A percentile compares a stretch with the other conserved stretches of the same genome.
These are phyloP conservation scores for Notechis scutatus DNA, from an alignment of 2,113 vertebrate species.

Conservation along the genomic window DNA sequence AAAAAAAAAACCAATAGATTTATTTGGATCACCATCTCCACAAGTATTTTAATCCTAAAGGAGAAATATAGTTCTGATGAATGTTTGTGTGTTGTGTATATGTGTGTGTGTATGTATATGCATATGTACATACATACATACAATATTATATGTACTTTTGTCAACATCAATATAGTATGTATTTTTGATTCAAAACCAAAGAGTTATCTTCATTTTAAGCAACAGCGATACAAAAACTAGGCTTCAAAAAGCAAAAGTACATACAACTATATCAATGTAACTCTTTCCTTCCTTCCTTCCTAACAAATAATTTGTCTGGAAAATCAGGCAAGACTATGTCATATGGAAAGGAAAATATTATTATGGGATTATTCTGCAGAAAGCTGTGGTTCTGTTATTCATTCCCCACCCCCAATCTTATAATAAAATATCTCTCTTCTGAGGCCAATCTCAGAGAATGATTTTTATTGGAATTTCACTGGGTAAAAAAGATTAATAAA, in stretches of 20 bases:
- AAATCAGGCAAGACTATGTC: background rate
- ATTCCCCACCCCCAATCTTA: background rate
- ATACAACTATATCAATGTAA: background rate
- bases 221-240: constrained; percentile 34
- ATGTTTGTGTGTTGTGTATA: background rate
- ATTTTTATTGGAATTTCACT: background rate
- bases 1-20: background rate
- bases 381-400: background rate
- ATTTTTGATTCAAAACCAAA: background rate
- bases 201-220: constrained; percentile 44
- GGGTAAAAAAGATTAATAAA: background rate
- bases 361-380: background rate
- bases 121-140: too few relatives aligned
- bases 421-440: background rate
- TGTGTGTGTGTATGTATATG: background rate
- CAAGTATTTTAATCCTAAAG: background rate
- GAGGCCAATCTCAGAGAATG: background rate
- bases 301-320: background rate
- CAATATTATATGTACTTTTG: background rate
- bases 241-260: background rate
- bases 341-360: background rate
- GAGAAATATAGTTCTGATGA: background rate
- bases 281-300: background rate
- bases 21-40: background rate
- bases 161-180: background rate